Evolutionary conservation across 2,797 vertebrate species (phyloP), one percentile per base, ranked within the genome.

Genomic region (Remorina albescens): DNA sequence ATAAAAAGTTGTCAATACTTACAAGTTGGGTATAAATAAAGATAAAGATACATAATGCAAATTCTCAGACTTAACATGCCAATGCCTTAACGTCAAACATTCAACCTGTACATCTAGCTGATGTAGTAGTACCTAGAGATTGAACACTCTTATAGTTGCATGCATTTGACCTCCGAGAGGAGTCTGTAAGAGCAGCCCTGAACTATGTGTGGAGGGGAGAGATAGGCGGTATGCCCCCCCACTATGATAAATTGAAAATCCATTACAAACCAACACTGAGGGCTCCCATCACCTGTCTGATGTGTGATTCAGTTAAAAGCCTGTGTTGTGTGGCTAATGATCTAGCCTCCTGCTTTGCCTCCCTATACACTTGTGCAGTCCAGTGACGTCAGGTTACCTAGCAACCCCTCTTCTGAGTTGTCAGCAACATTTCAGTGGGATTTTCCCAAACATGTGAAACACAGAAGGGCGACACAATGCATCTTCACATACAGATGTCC

Each of bases 321-420:
- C 68, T 67, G 61, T 57, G 25, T 76, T 63, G 30, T 46, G 79
- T 66, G 68, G 82, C 86, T 88, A 89, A 91, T 73, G 76, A 88
- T 74, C 75, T 82, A 85, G 82, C 82, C 78, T 86, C 72, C 81
- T 61, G 60, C 73, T 85, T 80, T 71, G 71, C 74, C 85, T 88
- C 85, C 81, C 80, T 51, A 82, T 84, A 90, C 90, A 88, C 89
- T 69, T 84, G 87, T 91, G 91, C 91, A 88, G 85, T 46, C 49
- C 82, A n/a, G 88, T 94, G 94, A 94, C 89, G 91, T 94, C 91
- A 89, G 89, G 94, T 94, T 90, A 82, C 94, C 92, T 94, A 94
- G 94, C 94, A 94, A 95, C 94, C 81, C 70, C 82, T 88, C 91
- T 93, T 92, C 90, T 89, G 87, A 92, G 89, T 89, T 83, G 91